Base-by-base conservation (phyloP, 2,797 vertebrate genomes). In the Arctocebus calabarensis region DNA sequence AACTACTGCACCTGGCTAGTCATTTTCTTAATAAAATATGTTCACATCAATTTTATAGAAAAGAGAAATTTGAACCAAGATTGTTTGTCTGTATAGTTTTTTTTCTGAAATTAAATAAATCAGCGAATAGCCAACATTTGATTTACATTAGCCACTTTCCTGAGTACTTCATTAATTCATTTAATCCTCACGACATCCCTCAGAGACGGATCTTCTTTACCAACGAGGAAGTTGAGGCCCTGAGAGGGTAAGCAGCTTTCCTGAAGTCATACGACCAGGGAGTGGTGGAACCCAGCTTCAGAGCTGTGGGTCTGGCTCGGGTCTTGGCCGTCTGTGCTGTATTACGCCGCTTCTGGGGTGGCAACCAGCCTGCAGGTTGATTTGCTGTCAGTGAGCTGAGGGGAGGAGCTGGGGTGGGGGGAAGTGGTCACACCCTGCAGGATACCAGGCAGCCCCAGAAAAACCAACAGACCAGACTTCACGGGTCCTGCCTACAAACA, bases 31-130 rank as follows among this genome's bases (percentile, higher is more conserved):
- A 43, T 71, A 45, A 57, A 89, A 86, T 22, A 3, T 74, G 25
- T 45, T 83, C 61, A 27, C 25, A 68, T 94, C 27, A 89, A 79
- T 61, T 84, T 81, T 29, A 55, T 77, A 88, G 77, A 86, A 92
- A 89, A 59, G 29, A 71, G 74, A 73, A 27, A 25, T 29, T 59
- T 70, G 6, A 66, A 5, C 13, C 0, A 4, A 22, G 17, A 5
- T 45, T 48, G 48, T 37, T 61, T 71, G 23, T 66, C 45, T 78
- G 40, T 74, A 12, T 14, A 17, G 3, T 59, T 75, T 88, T 82
- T 82, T 73, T 40, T 70, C 61, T 48, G 71, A 96, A 88, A 43
- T 70, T 57, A 64, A 66, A 78, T 23, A 79, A 70, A 1, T n/a
- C 59, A 45, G 34, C 19, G 19, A 37, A 13, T 32, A 68, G 29